phyloP scores from a whole-genome alignment of 2,888 invertebrate genomes.

The Eristalinus sepulchralis region DNA sequence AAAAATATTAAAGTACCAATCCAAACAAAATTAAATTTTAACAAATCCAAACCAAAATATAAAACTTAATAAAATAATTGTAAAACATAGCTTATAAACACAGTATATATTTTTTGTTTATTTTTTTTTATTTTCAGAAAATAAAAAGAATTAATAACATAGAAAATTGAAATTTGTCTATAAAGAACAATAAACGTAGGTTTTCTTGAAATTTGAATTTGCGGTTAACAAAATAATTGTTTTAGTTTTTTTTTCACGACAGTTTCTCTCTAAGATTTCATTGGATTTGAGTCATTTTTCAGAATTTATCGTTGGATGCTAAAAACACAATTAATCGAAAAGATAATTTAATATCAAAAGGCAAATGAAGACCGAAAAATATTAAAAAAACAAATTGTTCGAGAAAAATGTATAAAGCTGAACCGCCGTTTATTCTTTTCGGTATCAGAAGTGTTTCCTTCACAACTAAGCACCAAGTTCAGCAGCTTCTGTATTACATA shows the following conservation, averaged over 20 bases:
- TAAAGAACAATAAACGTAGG: slow-evolving; percentile 51
- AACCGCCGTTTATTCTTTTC: slow-evolving; percentile 6
- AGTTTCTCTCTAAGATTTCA: slow-evolving; percentile 38
- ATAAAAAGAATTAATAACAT: slow-evolving; percentile 38
- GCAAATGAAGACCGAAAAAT: slow-evolving; percentile 6
- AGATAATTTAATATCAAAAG: slow-evolving; percentile 27
- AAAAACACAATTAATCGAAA: slow-evolving; percentile 56
- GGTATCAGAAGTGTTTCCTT: no score
- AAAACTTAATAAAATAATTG: slow-evolving; percentile 14
- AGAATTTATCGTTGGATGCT: slow-evolving; percentile 47
- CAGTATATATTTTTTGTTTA: slow-evolving; percentile 18
- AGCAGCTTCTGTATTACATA: no score
- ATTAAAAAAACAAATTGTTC: not conserved
- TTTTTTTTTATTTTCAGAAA: slow-evolving; percentile 44
- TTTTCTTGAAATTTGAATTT: slow-evolving; percentile 58
- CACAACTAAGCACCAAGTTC: no score
- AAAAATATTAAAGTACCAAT: slow-evolving; percentile 37
- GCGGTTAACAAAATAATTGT: slow-evolving; percentile 34
- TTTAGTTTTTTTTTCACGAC: not conserved
- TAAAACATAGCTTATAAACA: slow-evolving; percentile 10
- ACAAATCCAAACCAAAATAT: slow-evolving; percentile 25
- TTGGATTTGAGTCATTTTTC: slow-evolving; percentile 38
- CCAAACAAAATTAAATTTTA: slow-evolving; percentile 1
- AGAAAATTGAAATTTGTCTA: slow-evolving; percentile 51
- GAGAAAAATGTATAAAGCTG: not conserved